phyloP scores from a whole-genome alignment of 1,140 invertebrate species.

The Chrysoperla carnea region DNA sequence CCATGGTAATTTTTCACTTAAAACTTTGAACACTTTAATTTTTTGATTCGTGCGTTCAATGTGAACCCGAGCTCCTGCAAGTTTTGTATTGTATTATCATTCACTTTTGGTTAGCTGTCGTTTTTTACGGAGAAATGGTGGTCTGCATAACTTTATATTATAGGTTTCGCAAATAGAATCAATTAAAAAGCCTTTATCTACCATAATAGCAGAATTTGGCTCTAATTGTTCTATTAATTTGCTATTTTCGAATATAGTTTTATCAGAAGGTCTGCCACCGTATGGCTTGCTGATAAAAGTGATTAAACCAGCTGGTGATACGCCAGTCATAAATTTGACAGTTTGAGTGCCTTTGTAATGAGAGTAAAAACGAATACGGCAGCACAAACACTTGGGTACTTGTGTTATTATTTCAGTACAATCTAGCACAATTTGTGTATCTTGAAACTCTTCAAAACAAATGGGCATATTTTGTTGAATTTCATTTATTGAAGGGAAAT shows the following conservation, averaged over 20 bases:
- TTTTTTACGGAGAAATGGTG: conserved; percentile 10
- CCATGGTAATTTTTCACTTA: conserved; percentile 7
- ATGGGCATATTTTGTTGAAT: conserved; percentile 9
- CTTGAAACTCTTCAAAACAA: conserved; percentile 12
- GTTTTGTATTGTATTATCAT: conserved; percentile 11
- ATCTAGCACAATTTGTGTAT: conserved; percentile 12
- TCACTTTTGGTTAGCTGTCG: conserved; percentile 12
- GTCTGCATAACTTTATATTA: conserved; percentile 6
- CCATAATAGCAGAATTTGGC: conserved; percentile 7
- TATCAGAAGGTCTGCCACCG: conserved; percentile 17
- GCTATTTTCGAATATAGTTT: conserved; percentile 11
- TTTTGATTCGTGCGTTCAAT: conserved; percentile 14
- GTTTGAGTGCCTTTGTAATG: conserved; percentile 15
- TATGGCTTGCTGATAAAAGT: conserved; percentile 15
- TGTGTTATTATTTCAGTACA: conserved; percentile 10
- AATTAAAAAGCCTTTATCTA: conserved; percentile 12
- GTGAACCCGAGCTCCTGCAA: too few species aligned
- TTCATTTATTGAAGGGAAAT: conserved; percentile 7
- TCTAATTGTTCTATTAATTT: conserved; percentile 4
- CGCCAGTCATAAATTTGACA: conserved; percentile 18
- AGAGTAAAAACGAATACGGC: conserved; percentile 11
- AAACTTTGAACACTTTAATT: conserved; percentile 14
- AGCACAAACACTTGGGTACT: conserved; percentile 8
- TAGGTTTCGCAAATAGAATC: conserved; percentile 11
- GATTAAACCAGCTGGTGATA: conserved; percentile 16